Evolutionary conservation across 2,797 vertebrate species (phyloP).

Genomic region (Tragelaphus eurycerus): DNA sequence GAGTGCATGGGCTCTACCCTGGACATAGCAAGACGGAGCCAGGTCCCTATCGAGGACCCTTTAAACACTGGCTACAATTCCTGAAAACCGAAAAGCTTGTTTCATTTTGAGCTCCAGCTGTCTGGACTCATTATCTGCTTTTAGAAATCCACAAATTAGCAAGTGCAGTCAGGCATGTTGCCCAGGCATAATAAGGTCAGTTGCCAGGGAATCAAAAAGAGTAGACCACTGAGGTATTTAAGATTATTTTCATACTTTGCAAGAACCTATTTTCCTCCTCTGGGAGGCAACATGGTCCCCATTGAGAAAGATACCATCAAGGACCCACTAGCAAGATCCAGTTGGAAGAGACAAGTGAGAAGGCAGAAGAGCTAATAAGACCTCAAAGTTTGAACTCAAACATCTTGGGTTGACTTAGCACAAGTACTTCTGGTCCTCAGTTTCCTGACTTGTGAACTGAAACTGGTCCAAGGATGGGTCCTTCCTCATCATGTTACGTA

Average conservation of each 20-base stretch:
- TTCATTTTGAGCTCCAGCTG: neutral
- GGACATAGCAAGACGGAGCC: neutral
- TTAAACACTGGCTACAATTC: neutral
- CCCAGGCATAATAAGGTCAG: neutral
- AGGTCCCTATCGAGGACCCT: accelerated
- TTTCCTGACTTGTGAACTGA: neutral
- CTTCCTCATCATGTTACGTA: neutral
- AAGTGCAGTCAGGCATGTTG: neutral
- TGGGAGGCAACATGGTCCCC: accelerated
- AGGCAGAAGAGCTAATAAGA: neutral
- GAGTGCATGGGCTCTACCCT: neutral
- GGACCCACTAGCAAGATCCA: neutral
- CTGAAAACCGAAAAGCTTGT: neutral
- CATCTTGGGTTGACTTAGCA: neutral
- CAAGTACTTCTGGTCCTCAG: neutral
- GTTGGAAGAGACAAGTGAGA: accelerated
- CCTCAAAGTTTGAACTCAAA: neutral
- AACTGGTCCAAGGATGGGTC: neutral
- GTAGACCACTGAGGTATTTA: neutral
- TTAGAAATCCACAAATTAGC: slow-evolving; percentile 21
- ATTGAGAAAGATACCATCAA: neutral
- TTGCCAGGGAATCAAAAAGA: neutral
- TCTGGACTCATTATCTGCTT: slow-evolving; percentile 31
- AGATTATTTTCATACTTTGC: neutral
- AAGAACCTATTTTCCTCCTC: neutral